These are phyloP conservation scores for Cyanistes caeruleus DNA, from an alignment of 2,113 vertebrate species.

Conservation along the genomic window DNA sequence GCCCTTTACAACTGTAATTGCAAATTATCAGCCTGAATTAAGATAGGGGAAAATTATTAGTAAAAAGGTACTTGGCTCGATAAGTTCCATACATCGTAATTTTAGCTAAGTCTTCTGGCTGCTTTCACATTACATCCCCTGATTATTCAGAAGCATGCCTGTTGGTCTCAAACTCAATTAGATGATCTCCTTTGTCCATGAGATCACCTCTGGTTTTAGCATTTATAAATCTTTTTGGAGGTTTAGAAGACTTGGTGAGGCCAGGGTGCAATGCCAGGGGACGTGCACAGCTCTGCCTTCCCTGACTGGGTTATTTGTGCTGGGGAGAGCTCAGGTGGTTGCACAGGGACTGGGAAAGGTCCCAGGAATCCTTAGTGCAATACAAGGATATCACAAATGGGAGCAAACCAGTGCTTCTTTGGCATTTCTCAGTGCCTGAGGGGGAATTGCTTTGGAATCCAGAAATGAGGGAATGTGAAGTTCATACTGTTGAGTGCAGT, in stretches of 20 bases:
- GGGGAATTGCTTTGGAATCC: accelerated
- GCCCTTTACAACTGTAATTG: constrained; percentile 31
- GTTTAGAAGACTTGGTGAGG: not conserved
- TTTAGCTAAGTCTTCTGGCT: constrained; percentile 5
- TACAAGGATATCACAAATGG: not conserved
- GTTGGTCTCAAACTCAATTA: not conserved
- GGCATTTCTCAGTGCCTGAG: not conserved
- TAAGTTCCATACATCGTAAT: not conserved
- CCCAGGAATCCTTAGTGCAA: not conserved
- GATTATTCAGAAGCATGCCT: constrained; percentile 7
- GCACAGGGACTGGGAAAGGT: not conserved
- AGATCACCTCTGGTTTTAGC: not conserved
- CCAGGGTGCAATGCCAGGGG: not conserved
- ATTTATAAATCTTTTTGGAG: not conserved
- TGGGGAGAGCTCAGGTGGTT: not conserved
- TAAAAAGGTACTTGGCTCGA: constrained; percentile 40
- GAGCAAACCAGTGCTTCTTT: not conserved
- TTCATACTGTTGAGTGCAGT: not conserved
- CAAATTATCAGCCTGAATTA: constrained; percentile 61
- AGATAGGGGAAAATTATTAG: constrained; percentile 28
- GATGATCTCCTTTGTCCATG: not conserved
- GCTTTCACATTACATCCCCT: not conserved
- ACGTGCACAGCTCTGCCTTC: accelerated
- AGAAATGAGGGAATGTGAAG: not conserved
- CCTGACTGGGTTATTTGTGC: accelerated